phyloP scores from a whole-genome alignment of 1,140 invertebrate species.

The Asobara japonica region DNA sequence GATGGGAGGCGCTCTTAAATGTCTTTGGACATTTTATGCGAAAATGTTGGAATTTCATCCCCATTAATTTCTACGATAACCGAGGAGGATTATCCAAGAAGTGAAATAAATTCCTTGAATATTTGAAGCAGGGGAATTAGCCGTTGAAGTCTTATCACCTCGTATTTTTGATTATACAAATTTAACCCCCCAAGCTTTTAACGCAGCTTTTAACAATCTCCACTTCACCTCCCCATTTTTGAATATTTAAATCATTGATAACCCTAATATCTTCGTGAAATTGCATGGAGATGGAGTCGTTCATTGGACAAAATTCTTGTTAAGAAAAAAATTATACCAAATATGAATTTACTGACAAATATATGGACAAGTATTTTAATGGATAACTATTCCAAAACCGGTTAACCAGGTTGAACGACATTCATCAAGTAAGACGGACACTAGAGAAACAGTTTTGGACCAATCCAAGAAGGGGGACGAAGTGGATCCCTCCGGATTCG shows the following conservation, averaged over 20 bases:
- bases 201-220: slow-evolving; percentile 11
- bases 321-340: not conserved
- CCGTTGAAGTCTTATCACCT: not conserved
- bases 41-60: not conserved
- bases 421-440: no score
- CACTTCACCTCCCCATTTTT: slow-evolving; percentile 3
- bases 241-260: not conserved
- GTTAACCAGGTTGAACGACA: no score
- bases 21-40: not conserved
- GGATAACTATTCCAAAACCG: no score
- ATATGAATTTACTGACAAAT: no score
- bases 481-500: no score
- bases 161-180: not conserved
- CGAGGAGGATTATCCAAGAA: not conserved
- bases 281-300: not conserved
- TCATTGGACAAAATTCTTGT: not conserved
- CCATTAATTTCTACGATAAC: not conserved
- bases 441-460: no score
- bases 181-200: not conserved
- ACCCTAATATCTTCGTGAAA: no score
- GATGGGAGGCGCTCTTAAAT: not conserved
- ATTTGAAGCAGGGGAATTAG: not conserved
- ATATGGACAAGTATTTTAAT: no score
- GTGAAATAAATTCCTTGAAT: not conserved
- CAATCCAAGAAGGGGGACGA: no score